Base-by-base conservation (phyloP, 1,140 invertebrate genomes). In the Protaetia brevitarsis region DNA sequence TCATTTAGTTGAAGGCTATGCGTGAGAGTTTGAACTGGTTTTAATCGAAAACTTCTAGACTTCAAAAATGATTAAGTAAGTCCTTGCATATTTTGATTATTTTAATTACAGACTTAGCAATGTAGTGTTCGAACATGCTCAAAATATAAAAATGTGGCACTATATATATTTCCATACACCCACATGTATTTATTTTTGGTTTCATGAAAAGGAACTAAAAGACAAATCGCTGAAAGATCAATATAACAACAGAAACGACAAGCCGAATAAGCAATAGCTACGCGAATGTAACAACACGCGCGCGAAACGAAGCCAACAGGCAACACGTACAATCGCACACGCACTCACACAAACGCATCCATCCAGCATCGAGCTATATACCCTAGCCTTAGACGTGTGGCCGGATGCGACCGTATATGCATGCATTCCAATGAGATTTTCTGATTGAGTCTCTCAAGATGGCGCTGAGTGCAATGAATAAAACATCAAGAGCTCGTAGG, bases 401-500 rank as follows among this genome's bases (percentile, higher is more conserved):
- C 62, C 58, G 65, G 67, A 70, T 68, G 64, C 36, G 64, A 65
- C 57, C 59, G 60, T 67, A 41, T 72, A 73, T 69, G 67, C 69
- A 73, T 73, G 73, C 71, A 74, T 74, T 72, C 74, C 73, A 75
- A 75, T 74, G 69, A 74, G 73, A 75, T 75, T 73, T 71, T 73
- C 74, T 75, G 74, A 76, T 76, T 75, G 75, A 74, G 71, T 71
- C 75, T 66, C 71, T 72, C 72, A 76, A 76, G 73, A 76, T 76
- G 73, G 75, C 75, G 73, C 71, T 74, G 73, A 75, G 72, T 75
- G 75, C 73, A 74, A 75, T 76, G 74, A 76, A 76, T 76, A 76
- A 76, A 76, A 76, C 75, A 76, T 76, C 75, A 76, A 74, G 75
- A 76, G 73, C 74, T 75, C 69, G 72, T 72, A 73, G 73, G 73